Conservation (phyloP, 2,888 invertebrate species). For the Tenthredo amoena region DNA sequence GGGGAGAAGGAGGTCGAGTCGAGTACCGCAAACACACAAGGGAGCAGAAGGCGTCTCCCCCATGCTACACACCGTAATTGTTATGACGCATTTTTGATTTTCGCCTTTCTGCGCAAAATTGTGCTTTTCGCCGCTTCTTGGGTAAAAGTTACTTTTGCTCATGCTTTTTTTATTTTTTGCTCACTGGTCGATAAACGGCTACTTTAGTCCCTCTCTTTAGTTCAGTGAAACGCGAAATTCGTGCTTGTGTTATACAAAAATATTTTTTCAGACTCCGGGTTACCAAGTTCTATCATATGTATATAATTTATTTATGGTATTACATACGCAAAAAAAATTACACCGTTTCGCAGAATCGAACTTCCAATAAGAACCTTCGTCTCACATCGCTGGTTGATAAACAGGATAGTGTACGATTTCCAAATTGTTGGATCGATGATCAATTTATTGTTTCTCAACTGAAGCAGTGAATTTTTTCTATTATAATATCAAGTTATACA, state of each 20-base stretch:
- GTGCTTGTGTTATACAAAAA: background rate
- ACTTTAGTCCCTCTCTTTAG: no score
- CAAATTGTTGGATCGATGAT: background rate
- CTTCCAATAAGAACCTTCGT: background rate
- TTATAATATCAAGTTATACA: background rate
- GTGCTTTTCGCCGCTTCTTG: no score
- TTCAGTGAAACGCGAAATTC: no score
- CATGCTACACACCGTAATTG: no score
- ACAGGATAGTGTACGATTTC: background rate
- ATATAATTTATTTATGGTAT: background rate
- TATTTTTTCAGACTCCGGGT: background rate
- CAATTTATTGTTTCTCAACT: background rate
- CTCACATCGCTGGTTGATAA: background rate
- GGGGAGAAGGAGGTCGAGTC: no score
- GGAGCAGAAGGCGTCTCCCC: no score
- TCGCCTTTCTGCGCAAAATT: no score
- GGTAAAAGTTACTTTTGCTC: no score
- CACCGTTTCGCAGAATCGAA: background rate
- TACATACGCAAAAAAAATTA: background rate
- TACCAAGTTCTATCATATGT: background rate
- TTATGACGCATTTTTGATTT: no score
- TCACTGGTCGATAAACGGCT: no score
- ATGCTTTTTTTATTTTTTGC: no score
- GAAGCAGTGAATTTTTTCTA: background rate
- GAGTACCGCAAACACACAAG: no score